These are phyloP conservation scores for Drosophila monieri DNA, from an alignment of 2,888 invertebrate species.

Conservation along the genomic window DNA sequence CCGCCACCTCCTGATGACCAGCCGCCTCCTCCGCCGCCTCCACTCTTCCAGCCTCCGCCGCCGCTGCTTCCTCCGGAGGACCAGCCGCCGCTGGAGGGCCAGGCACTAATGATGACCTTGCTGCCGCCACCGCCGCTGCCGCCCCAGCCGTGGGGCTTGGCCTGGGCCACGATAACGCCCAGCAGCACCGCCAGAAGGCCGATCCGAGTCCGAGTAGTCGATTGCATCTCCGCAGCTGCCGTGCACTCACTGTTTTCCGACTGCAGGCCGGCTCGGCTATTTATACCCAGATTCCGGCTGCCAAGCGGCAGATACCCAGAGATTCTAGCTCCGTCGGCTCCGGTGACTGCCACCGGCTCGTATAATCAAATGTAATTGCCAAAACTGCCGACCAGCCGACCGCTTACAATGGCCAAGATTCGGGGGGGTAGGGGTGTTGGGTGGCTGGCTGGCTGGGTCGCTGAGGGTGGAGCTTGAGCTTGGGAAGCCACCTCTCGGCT, in stretches of 20 bases:
- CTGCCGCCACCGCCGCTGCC: conserved; percentile 55
- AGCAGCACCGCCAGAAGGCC: conserved; percentile 52
- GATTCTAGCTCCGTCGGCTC: conserved; percentile 28
- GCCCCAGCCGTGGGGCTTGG: conserved; percentile 67
- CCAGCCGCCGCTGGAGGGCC: conserved; percentile 46
- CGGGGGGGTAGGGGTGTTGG: background rate
- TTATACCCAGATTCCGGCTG: conserved; percentile 55
- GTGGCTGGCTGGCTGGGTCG: background rate
- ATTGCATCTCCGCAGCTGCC: conserved; percentile 69
- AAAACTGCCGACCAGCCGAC: conserved; percentile 52
- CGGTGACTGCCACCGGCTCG: conserved; percentile 20
- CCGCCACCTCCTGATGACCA: conserved; percentile 37
- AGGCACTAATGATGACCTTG: conserved; percentile 52
- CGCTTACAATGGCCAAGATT: conserved; percentile 30
- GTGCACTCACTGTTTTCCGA: conserved; percentile 71
- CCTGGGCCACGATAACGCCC: conserved; percentile 44
- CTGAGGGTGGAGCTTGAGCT: background rate
- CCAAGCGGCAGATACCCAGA: conserved; percentile 8
- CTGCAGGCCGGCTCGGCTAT: conserved; percentile 67
- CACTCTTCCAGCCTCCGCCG: conserved; percentile 49
- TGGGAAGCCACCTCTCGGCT: conserved; percentile 18
- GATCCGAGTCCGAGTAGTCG: conserved; percentile 37
- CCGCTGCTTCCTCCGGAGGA: conserved; percentile 6
- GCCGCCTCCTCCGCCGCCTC: conserved; percentile 29
- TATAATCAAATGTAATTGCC: conserved; percentile 76